Conservation (phyloP, 2,888 invertebrate species). For the Archaeoteleia sp. region DNA sequence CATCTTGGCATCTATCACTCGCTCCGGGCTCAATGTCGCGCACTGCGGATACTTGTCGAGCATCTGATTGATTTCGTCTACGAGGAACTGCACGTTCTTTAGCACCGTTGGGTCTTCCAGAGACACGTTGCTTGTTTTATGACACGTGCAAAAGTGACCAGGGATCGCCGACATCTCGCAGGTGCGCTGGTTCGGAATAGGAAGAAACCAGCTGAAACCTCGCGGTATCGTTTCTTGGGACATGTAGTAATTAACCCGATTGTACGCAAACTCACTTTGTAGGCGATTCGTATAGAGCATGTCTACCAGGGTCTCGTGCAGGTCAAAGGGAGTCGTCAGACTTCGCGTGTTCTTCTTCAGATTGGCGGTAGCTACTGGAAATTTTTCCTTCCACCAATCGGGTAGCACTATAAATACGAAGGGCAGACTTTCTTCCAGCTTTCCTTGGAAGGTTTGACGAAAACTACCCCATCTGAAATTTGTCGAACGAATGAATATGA, state of each 20-base stretch:
- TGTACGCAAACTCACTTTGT: slow-evolving; percentile 72
- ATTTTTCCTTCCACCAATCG: slow-evolving; percentile 80
- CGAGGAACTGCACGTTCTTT: slow-evolving; percentile 79
- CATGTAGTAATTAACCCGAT: slow-evolving; percentile 65
- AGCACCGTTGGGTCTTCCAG: slow-evolving; percentile 77
- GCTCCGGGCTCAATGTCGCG: slow-evolving; percentile 78
- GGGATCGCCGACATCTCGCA: slow-evolving; percentile 89
- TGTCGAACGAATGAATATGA: neutral
- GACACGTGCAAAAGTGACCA: slow-evolving; percentile 93
- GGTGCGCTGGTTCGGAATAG: slow-evolving; percentile 83
- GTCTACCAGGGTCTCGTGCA: slow-evolving; percentile 86
- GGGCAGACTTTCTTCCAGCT: slow-evolving; percentile 91
- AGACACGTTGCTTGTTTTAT: slow-evolving; percentile 79
- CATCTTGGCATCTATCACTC: slow-evolving; percentile 81
- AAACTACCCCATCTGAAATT: slow-evolving; percentile 85
- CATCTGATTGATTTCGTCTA: slow-evolving; percentile 81
- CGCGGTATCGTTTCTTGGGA: slow-evolving; percentile 70
- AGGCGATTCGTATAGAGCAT: slow-evolving; percentile 77
- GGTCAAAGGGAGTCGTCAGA: slow-evolving; percentile 89
- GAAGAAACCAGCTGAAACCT: slow-evolving; percentile 86
- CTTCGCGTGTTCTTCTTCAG: slow-evolving; percentile 81
- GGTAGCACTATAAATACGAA: slow-evolving; percentile 86
- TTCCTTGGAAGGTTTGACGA: slow-evolving; percentile 88
- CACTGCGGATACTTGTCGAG: slow-evolving; percentile 80
- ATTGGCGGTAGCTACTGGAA: slow-evolving; percentile 80